Percentiles rank a stretch among this genome's conserved stretches.
Evolutionary conservation across 37 sponge, comb jelly and placozoan species (phyloP).

Genomic region (Spongilla lacustris): DNA sequence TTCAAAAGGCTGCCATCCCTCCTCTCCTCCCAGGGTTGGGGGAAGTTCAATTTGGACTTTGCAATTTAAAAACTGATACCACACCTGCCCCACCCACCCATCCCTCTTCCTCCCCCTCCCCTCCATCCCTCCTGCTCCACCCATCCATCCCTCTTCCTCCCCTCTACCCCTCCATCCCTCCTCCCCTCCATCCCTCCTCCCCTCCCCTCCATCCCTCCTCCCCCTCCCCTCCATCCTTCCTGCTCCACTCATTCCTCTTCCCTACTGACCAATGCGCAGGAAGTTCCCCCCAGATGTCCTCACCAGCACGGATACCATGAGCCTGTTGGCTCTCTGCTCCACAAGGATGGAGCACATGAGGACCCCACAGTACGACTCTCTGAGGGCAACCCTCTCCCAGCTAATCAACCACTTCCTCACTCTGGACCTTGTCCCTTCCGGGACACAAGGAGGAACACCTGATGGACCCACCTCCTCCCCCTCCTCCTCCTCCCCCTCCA

Average conservation of each 20-base stretch:
- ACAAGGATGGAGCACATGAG: conserved; percentile 82
- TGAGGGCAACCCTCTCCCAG: conserved; percentile 42
- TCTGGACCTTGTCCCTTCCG: background rate
- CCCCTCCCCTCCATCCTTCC: background rate
- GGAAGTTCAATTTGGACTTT: too few species aligned
- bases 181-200: too few species aligned
- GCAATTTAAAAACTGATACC: too few species aligned
- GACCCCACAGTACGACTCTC: conserved; percentile 56
- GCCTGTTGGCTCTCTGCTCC: conserved; percentile 48
- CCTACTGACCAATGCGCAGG: conserved; percentile 4
- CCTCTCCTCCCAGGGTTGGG: too few species aligned
- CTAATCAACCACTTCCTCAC: conserved; percentile 56
- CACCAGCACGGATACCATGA: conserved; percentile 47
- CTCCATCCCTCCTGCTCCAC: too few species aligned
- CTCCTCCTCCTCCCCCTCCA: background rate
- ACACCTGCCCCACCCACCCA: too few species aligned
- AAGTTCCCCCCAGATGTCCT: conserved; percentile 72
- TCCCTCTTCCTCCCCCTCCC: too few species aligned
- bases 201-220: background rate
- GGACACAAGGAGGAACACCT: background rate
- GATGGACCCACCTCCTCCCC: background rate
- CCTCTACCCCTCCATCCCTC: too few species aligned
- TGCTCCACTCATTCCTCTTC: background rate
- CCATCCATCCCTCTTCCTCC: too few species aligned
- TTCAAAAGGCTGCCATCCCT: too few species aligned